Base-by-base conservation (phyloP, 2,888 invertebrate species). In the Lutraria lutraria region DNA sequence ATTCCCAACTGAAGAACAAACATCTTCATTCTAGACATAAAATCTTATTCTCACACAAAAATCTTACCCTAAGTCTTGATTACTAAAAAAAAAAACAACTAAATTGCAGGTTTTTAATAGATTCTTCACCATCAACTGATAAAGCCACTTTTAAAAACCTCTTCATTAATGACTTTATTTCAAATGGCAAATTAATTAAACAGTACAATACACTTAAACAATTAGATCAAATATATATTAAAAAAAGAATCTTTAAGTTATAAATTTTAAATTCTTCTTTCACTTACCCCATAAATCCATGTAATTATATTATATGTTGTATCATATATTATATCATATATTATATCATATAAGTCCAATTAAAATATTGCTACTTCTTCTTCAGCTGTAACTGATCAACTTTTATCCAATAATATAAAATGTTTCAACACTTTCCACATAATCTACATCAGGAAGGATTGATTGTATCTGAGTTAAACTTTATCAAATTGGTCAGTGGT, bases 401-500 rank as follows among this genome's bases (percentile, higher is more conserved):
- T 68, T 68, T 10, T 68, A 68, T 68, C 63, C 63, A n/a, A 25
- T 68, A n/a, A 68, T 4, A 68, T 68, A n/a, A 25, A 68, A 8
- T 25, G 43, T 8, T 68, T 68, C 63, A 68, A 68, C 0, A 25
- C 13, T 68, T 68, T 25, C 25, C 63, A 25, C 63, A 68, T 68
- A 25, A 68, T 68, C 63, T 68, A 68, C 63, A 68, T 68, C 25
- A 25, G 43, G 63, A 25, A 68, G 25, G n/a, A 68, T 68, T 68
- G 63, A 68, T 25, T 68, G 16, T 76, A 76, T 19, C 31, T 31
- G 16, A 19, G 76, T 76, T 31, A 31, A 34, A 76, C 34, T 76
- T 31, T 34, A 76, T 76, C 76, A 76, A 76, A 76, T 76, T 56
- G 85, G 80, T 80, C 80, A 79, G 79, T 29, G 56, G 34, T 85